Conservation (phyloP, 2,113 vertebrate genomes). For the Nyctibius bracteatus region DNA sequence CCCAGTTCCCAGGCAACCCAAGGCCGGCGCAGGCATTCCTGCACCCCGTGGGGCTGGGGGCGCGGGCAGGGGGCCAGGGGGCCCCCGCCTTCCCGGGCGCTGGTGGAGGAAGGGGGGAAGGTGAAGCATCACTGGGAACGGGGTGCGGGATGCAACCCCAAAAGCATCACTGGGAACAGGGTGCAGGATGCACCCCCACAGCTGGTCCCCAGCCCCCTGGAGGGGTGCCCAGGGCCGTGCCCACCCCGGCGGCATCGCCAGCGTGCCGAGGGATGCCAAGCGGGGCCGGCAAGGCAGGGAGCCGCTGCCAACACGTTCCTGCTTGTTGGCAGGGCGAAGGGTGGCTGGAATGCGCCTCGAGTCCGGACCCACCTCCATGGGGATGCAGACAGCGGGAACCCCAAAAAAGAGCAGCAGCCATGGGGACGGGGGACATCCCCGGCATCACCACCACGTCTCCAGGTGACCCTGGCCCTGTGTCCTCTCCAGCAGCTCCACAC, state of each 20-base stretch:
- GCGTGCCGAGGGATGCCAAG: neutral
- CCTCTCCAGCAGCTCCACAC: neutral
- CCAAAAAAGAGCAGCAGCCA: neutral
- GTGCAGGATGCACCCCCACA: neutral
- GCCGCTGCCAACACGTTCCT: neutral
- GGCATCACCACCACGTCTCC: neutral
- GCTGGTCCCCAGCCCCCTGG: fast-evolving
- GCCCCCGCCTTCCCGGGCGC: neutral
- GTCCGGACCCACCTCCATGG: neutral
- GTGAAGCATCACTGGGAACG: neutral
- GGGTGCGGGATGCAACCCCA: neutral
- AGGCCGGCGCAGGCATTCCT: constrained; percentile 41
- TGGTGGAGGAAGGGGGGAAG: neutral
- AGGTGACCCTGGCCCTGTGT: fast-evolving
- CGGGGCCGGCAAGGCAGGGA: neutral
- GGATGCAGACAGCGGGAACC: neutral
- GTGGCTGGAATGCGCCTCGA: fast-evolving
- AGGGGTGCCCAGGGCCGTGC: neutral
- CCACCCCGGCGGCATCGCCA: fast-evolving
- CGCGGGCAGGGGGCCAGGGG: neutral
- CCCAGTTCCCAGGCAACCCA: constrained; percentile 63
- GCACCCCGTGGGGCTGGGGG: neutral
- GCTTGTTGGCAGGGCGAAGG: fast-evolving
- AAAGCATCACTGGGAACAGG: neutral
- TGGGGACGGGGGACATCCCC: neutral